Evolutionary conservation across 1,140 invertebrate species (phyloP).

Genomic region (Brachionus calyciflorus): DNA sequence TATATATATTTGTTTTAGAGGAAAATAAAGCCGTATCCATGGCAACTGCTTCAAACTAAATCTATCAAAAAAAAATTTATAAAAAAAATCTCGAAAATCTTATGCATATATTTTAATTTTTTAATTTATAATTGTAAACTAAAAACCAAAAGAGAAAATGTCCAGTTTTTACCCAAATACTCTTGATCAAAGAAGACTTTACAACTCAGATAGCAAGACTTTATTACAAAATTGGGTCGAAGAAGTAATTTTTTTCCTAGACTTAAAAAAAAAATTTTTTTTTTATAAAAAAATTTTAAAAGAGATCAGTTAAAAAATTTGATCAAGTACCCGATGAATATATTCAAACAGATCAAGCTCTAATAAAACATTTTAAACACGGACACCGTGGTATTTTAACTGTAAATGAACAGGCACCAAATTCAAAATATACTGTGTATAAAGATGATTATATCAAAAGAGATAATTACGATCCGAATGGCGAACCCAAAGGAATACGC

Average conservation of each 20-base stretch:
- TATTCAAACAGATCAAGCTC: neutral
- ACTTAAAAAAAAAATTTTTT: neutral
- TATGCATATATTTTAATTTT: constrained; percentile 18
- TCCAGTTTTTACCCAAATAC: constrained; percentile 32
- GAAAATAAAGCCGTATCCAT: neutral
- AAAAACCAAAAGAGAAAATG: neutral
- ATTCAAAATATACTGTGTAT: neutral
- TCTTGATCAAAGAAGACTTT: neutral
- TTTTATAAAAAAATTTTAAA: neutral
- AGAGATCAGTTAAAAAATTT: constrained; percentile 30
- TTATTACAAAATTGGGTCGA: constrained; percentile 46
- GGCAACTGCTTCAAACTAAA: neutral
- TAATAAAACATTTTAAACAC: constrained; percentile 30
- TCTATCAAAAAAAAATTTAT: neutral
- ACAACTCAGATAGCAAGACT: constrained; percentile 16
- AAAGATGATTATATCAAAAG: constrained; percentile 15
- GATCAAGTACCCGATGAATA: constrained; percentile 34
- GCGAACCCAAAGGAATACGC: constrained; percentile 34
- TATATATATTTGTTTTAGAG: no score
- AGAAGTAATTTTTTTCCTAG: neutral
- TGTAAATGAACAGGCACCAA: neutral
- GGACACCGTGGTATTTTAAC: constrained; percentile 18
- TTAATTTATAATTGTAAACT: no score
- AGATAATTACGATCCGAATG: constrained; percentile 23
- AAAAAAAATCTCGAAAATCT: neutral